Conservation (phyloP, 1,140 invertebrate genomes). For the Nasonia vitripennis region DNA sequence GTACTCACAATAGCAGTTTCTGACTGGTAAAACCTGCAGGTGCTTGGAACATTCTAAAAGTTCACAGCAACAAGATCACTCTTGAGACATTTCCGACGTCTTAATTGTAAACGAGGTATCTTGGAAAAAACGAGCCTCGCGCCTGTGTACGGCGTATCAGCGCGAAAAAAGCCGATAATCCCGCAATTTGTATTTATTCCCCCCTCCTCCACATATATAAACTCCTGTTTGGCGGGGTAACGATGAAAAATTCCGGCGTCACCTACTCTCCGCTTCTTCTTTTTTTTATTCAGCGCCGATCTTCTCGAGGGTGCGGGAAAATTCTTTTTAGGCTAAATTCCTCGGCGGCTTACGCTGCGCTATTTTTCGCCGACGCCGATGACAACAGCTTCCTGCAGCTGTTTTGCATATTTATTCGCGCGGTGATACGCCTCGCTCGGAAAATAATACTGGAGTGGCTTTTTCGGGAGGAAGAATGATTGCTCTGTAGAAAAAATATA, state of each 20-base stretch:
- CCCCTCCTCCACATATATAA: slow-evolving; percentile 53
- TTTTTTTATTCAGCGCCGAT: slow-evolving; percentile 44
- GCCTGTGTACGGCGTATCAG: slow-evolving; percentile 55
- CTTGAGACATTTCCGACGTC: not conserved
- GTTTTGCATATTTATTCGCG: slow-evolving; percentile 47
- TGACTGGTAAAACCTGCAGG: too few relatives aligned
- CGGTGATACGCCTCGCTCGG: slow-evolving; percentile 17
- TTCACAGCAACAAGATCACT: too few relatives aligned
- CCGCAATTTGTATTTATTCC: slow-evolving; percentile 76
- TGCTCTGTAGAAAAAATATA: not conserved
- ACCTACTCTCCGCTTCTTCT: slow-evolving; percentile 64
- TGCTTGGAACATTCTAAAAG: too few relatives aligned
- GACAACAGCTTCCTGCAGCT: slow-evolving; percentile 49
- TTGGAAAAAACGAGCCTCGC: too few relatives aligned
- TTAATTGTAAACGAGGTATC: not conserved
- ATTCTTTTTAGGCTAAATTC: slow-evolving; percentile 66
- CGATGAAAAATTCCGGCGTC: slow-evolving; percentile 72
- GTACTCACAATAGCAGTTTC: too few relatives aligned
- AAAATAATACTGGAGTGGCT: not conserved
- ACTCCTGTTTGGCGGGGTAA: slow-evolving; percentile 67
- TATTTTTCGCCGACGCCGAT: slow-evolving; percentile 57
- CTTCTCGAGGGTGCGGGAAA: slow-evolving; percentile 55
- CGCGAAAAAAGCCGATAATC: slow-evolving; percentile 69
- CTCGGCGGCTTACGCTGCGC: slow-evolving; percentile 51
- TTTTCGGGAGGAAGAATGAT: not conserved